Conservation (phyloP, 2,113 vertebrate species). For the Pituophis catenifer region DNA sequence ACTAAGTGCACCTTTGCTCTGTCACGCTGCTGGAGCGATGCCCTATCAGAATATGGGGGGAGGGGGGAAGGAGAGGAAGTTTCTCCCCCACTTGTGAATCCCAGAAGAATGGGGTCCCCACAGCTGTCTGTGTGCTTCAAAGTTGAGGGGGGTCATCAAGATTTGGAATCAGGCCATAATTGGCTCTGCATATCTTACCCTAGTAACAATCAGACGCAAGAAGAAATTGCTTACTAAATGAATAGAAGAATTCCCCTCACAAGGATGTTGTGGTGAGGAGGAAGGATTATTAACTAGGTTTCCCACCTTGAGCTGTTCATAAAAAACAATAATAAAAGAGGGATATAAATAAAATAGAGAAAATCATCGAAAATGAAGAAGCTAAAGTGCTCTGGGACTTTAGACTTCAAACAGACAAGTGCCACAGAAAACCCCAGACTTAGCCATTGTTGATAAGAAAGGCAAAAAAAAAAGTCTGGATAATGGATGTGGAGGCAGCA, state of each 20-base stretch:
- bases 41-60: constrained; percentile 18
- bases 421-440: neutral
- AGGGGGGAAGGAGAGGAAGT: constrained; percentile 25
- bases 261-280: neutral
- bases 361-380: neutral
- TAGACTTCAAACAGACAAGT: neutral
- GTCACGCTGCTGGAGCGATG: constrained; percentile 29
- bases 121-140: constrained; percentile 47
- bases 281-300: neutral
- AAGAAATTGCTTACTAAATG: neutral
- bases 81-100: constrained; percentile 13
- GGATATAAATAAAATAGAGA: neutral
- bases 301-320: neutral
- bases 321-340: neutral
- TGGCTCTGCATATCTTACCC: constrained; percentile 37
- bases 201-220: constrained; percentile 10
- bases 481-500: neutral
- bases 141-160: constrained; percentile 43
- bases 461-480: neutral
- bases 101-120: constrained; percentile 29
- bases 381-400: neutral
- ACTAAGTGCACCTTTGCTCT: neutral
- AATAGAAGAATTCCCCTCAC: neutral
- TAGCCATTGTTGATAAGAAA: neutral
- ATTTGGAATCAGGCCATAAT: constrained; percentile 24